A percentile compares a stretch with the other conserved stretches of the same genome.
Evolutionary conservation across 2,113 vertebrate genomes (phyloP).

Genomic region (Channa maculata): DNA sequence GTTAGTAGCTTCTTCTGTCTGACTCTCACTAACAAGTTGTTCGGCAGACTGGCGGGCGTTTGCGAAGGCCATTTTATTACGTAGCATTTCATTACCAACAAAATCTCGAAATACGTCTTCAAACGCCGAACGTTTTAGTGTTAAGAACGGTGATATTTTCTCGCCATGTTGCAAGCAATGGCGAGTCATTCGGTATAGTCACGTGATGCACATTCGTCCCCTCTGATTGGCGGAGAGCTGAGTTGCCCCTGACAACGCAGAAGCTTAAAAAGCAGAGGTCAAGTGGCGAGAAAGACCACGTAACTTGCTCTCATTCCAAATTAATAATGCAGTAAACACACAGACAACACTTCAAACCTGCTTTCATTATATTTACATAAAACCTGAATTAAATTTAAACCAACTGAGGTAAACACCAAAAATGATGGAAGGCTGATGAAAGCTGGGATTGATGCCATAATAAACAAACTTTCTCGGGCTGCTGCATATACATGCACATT

Average conservation of each 20-base stretch:
- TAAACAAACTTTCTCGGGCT: no score
- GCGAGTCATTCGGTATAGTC: conserved; percentile 4
- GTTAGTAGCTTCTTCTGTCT: conserved; percentile 18
- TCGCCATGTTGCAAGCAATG: conserved; percentile 71
- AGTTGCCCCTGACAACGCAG: conserved; percentile 78
- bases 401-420: no score
- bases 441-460: no score
- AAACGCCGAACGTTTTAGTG: neutral
- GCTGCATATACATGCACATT: neutral
- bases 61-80: conserved; percentile 43
- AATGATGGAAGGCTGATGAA: no score
- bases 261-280: conserved; percentile 56
- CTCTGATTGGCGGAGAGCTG: conserved; percentile 64
- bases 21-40: neutral
- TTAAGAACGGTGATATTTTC: neutral
- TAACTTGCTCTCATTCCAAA: neutral
- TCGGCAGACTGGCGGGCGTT: neutral
- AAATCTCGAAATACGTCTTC: neutral
- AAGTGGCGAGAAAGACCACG: no score
- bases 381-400: neutral
- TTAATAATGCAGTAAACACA: conserved; percentile 37
- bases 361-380: neutral
- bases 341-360: neutral
- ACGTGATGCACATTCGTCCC: conserved; percentile 49
- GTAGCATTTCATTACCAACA: neutral